Evolutionary conservation across 2,113 vertebrate genomes (phyloP).

Genomic region (Ochotona princeps): DNA sequence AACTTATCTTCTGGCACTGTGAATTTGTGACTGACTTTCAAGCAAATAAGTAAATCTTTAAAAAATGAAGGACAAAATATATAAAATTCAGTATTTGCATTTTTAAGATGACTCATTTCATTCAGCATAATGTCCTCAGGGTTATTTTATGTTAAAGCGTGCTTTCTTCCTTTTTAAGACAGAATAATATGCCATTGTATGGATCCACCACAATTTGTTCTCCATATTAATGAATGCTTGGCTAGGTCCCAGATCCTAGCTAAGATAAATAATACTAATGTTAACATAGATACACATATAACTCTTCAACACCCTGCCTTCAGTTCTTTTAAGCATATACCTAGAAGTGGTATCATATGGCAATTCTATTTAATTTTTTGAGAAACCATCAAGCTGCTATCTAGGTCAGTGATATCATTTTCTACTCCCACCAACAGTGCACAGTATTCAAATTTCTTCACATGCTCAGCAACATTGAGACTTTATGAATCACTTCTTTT

Average conservation of each 20-base stretch:
- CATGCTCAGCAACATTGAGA: neutral
- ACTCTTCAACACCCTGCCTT: neutral
- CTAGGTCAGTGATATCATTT: neutral
- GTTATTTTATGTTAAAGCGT: neutral
- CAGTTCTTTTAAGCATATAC: neutral
- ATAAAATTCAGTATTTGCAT: neutral
- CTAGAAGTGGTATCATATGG: neutral
- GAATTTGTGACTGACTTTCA: neutral
- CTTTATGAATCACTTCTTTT: neutral
- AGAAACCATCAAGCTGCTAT: neutral
- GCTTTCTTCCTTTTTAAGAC: neutral
- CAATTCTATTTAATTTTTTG: neutral
- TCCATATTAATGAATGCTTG: neutral
- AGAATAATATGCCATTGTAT: neutral
- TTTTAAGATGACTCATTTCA: neutral
- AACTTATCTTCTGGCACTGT: neutral
- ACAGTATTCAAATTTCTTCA: neutral
- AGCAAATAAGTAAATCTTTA: no score
- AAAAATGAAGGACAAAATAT: no score
- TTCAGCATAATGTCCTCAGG: neutral
- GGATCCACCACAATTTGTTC: neutral
- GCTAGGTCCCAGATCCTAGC: neutral
- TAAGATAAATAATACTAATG: neutral
- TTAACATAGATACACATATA: neutral
- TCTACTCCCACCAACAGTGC: neutral